Evolutionary conservation across 2,113 vertebrate genomes (phyloP), one percentile per base, ranked within the genome.

Genomic region (Zosterops pallidus): DNA sequence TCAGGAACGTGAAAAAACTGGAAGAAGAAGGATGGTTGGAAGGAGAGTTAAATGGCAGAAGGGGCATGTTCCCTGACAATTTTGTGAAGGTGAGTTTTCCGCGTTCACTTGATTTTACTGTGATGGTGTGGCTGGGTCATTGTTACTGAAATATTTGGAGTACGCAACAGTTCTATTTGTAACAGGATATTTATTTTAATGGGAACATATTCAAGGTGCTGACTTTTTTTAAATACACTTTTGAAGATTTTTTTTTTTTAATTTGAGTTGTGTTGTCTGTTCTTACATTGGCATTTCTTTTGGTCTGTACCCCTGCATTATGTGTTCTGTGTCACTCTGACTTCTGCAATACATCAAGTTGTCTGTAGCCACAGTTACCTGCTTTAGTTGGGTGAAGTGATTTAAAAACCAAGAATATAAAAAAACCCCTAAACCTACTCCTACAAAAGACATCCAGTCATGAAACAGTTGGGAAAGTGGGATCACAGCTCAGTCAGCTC

Each of bases 1-100:
- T 99, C 97, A 99, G 95, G 97, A 99, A 99, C 63, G 99, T 99
- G 92, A 98, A 98, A 89, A 98, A 98, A 64, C 97, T 99, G 14
- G 98, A 99, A 85, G 99, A 99, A 94, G 99, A 99, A 70, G 99
- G 99, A 96, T 99, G 99, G 99, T 97, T 99, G 95, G 99, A 99
- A 96, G 99, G 99, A 50, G 99, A 99, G 33, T 97, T 99, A 47
- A 98, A 99, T 35, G 99, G 99, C 72, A 99, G 81, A 81, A 97
- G 98, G 83, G 99, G 99, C 46, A 98, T 99, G 94, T 99, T 99
- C 90, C 99, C 99, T 16, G 99, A 99, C 97, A 99, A 99, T 97
- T 99, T 99, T 97, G 99, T 99, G 44, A 99, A 99, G 99, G 99
- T 99, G 95, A 98, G 94, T 90, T 70, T 64, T 90, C 47, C 92